Evolutionary conservation across 2,888 invertebrate species (phyloP).

Genomic region (Actias luna): DNA sequence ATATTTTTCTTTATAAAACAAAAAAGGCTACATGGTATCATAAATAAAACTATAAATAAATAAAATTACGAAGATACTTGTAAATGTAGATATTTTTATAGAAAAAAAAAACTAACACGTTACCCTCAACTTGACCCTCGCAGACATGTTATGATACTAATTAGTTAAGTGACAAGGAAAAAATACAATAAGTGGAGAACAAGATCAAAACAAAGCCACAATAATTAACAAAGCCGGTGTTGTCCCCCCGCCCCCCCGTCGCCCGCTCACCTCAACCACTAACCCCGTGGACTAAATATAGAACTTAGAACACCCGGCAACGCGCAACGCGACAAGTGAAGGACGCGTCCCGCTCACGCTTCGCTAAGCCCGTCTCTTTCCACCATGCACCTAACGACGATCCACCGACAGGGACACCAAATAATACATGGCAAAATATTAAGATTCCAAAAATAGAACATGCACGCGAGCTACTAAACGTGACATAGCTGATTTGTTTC

Average conservation of each 20-base stretch:
- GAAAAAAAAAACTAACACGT: background rate
- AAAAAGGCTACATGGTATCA: too few species aligned
- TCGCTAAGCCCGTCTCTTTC: slow-evolving; percentile 34
- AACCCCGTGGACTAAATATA: slow-evolving; percentile 45
- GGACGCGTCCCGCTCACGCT: slow-evolving; percentile 56
- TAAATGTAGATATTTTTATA: background rate
- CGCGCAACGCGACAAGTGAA: slow-evolving; percentile 67
- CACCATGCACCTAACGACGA: slow-evolving; percentile 29
- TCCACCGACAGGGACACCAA: slow-evolving; percentile 37
- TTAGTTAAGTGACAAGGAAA: background rate
- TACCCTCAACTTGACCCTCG: background rate
- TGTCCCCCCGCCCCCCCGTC: slow-evolving; percentile 23
- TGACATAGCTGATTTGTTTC: slow-evolving; percentile 38
- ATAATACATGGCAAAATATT: slow-evolving; percentile 54
- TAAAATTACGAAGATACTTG: too few species aligned
- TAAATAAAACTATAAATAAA: too few species aligned
- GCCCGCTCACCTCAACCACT: slow-evolving; percentile 32
- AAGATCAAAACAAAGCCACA: slow-evolving; percentile 35
- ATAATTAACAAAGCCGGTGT: slow-evolving; percentile 44
- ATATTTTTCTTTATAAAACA: too few species aligned
- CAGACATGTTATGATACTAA: background rate
- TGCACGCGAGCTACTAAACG: slow-evolving; percentile 64
- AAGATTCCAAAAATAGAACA: slow-evolving; percentile 63
- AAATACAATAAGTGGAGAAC: background rate
- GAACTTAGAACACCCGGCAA: slow-evolving; percentile 55